Percentiles rank a stretch among this genome's conserved stretches.
phyloP scores from a whole-genome alignment of 2,797 vertebrate species.

The Scomberomorus guttatus region DNA sequence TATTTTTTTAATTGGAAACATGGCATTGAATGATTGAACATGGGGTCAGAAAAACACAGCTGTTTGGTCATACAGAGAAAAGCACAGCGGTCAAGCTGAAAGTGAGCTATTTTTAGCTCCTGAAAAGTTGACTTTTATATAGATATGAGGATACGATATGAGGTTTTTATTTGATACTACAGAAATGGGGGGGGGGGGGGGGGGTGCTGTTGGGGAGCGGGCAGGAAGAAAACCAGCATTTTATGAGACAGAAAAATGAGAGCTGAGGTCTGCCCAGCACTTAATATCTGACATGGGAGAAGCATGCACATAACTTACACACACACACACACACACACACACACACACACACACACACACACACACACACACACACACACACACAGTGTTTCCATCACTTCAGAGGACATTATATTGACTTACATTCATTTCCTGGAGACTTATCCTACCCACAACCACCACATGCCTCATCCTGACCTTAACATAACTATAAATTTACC shows the following conservation, averaged over 20 bases:
- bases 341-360: too few species aligned
- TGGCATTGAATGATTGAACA: neutral
- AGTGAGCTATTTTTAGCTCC: constrained; percentile 15
- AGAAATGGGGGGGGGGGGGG: neutral
- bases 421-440: too few species aligned
- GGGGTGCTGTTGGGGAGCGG: neutral
- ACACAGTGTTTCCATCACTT: too few species aligned
- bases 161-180: neutral
- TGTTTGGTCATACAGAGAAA: neutral
- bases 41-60: neutral
- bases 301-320: neutral
- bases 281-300: constrained; percentile 3
- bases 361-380: too few species aligned
- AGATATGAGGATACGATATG: neutral
- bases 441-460: too few species aligned
- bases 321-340: neutral
- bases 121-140: constrained; percentile 32
- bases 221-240: neutral
- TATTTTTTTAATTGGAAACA: neutral
- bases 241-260: constrained; percentile 2
- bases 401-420: too few species aligned
- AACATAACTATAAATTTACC: too few species aligned
- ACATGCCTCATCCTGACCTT: too few species aligned
- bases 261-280: neutral
- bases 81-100: neutral